A percentile compares a stretch with the other conserved stretches of the same genome.
Conservation (phyloP, 2,888 invertebrate genomes). For the Cryptus armator region DNA sequence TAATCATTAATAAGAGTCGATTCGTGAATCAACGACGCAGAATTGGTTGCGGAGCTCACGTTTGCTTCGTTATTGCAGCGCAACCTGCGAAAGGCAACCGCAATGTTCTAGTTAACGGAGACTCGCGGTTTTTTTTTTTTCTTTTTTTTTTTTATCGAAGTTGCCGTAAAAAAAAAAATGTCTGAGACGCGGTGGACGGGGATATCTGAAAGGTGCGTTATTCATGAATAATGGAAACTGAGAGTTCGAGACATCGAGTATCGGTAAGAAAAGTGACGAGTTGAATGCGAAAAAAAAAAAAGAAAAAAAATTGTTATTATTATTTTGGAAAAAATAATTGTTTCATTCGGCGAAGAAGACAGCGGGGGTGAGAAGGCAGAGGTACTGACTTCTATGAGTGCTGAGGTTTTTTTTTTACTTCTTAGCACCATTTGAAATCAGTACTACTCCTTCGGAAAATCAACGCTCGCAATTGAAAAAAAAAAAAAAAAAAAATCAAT, state of each 20-base stretch:
- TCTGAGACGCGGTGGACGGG: neutral
- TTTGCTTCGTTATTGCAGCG: slow-evolving; percentile 44
- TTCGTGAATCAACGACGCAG: slow-evolving; percentile 3
- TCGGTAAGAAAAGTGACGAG: neutral
- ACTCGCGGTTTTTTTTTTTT: slow-evolving; percentile 20
- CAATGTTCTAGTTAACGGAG: slow-evolving; percentile 61
- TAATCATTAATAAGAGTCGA: neutral
- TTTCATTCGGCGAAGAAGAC: neutral
- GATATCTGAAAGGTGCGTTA: slow-evolving; percentile 38
- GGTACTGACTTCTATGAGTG: slow-evolving; percentile 85
- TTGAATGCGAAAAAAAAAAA: neutral
- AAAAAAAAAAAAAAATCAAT: neutral
- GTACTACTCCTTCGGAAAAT: slow-evolving; percentile 83
- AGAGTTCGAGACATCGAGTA: neutral
- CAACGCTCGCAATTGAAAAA: slow-evolving; percentile 61
- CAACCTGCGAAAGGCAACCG: slow-evolving; percentile 54
- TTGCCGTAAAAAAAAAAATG: slow-evolving; percentile 57
- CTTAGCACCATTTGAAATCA: slow-evolving; percentile 86
- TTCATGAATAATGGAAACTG: slow-evolving; percentile 3
- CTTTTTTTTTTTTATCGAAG: slow-evolving; percentile 33
- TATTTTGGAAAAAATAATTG: neutral
- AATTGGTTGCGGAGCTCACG: slow-evolving; percentile 18
- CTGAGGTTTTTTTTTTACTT: slow-evolving; percentile 81
- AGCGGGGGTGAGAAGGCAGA: slow-evolving; percentile 79
- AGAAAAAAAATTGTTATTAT: no score